A percentile compares a stretch with the other conserved stretches of the same genome.
These are phyloP conservation scores for Limnephilus auricula DNA, from an alignment of 2,888 invertebrate genomes.

Conservation along the genomic window DNA sequence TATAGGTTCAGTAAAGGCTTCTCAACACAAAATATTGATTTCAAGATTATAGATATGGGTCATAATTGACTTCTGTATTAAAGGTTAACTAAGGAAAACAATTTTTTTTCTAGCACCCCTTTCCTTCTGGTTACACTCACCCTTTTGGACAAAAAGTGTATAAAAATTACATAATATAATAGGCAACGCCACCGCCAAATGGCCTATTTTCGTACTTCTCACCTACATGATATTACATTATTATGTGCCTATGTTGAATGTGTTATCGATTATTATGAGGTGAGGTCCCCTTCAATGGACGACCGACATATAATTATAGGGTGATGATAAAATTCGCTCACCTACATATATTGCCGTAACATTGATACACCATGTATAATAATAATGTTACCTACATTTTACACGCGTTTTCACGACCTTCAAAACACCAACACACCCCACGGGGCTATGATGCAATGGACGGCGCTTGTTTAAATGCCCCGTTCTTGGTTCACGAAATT, in stretches of 20 bases:
- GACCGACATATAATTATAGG: constrained; percentile 6
- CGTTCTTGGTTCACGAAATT: not conserved
- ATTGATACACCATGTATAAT: not conserved
- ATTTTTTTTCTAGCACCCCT: too few species aligned
- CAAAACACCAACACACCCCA: constrained; percentile 28
- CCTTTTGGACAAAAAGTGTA: not conserved
- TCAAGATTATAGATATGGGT: too few species aligned
- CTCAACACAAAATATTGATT: too few species aligned
- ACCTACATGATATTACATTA: not conserved
- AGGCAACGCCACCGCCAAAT: not conserved
- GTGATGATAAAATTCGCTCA: constrained; percentile 8
- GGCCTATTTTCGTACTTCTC: not conserved
- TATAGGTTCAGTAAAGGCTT: too few species aligned
- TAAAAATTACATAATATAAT: not conserved
- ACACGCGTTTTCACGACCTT: constrained; percentile 64
- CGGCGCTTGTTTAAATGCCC: constrained; percentile 40
- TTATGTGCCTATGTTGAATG: not conserved
- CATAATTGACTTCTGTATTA: too few species aligned
- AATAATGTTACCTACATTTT: constrained; percentile 56
- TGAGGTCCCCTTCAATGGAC: not conserved
- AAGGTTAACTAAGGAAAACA: too few species aligned
- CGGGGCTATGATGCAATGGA: not conserved
- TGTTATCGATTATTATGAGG: constrained; percentile 3
- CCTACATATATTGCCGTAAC: not conserved
- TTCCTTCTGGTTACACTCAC: not conserved